Conservation (phyloP, 2,888 invertebrate species). For the Drosophila sordidula region DNA sequence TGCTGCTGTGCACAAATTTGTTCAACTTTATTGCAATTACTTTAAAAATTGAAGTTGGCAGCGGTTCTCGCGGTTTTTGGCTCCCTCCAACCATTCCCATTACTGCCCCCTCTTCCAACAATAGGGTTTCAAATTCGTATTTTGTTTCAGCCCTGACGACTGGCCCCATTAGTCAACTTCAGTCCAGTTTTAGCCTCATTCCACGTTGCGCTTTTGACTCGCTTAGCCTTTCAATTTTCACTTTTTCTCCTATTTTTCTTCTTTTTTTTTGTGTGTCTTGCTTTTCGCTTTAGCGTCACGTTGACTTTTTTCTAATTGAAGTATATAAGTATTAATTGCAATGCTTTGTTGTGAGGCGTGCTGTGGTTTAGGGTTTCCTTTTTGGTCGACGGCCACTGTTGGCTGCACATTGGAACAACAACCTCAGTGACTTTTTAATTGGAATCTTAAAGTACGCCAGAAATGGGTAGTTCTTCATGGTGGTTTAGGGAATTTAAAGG, state of each 20-base stretch:
- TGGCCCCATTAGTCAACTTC: constrained; percentile 69
- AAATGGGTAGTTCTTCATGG: not conserved
- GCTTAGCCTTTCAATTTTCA: constrained; percentile 71
- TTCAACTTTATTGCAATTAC: constrained; percentile 79
- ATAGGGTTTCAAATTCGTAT: constrained; percentile 27
- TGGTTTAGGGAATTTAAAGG: too few relatives aligned
- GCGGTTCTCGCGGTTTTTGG: constrained; percentile 74
- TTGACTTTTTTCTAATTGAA: constrained; percentile 73
- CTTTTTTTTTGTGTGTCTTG: constrained; percentile 11
- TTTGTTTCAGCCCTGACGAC: constrained; percentile 43
- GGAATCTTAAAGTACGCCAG: constrained; percentile 45
- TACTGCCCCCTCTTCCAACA: too few relatives aligned
- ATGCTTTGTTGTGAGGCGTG: constrained; percentile 71
- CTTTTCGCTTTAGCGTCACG: constrained; percentile 54
- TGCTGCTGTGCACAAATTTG: constrained; percentile 54
- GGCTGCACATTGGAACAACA: constrained; percentile 20
- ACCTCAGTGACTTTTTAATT: constrained; percentile 48
- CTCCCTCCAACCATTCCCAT: not conserved
- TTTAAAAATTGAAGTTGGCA: constrained; percentile 80
- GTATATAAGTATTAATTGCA: constrained; percentile 80
- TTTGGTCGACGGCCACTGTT: constrained; percentile 13
- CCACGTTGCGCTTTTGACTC: constrained; percentile 35
- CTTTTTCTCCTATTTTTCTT: constrained; percentile 48
- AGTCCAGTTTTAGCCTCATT: constrained; percentile 39
- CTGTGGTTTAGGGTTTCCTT: constrained; percentile 52